Base-by-base conservation (phyloP, 2,797 vertebrate species). In the Lacerta viridis region DNA sequence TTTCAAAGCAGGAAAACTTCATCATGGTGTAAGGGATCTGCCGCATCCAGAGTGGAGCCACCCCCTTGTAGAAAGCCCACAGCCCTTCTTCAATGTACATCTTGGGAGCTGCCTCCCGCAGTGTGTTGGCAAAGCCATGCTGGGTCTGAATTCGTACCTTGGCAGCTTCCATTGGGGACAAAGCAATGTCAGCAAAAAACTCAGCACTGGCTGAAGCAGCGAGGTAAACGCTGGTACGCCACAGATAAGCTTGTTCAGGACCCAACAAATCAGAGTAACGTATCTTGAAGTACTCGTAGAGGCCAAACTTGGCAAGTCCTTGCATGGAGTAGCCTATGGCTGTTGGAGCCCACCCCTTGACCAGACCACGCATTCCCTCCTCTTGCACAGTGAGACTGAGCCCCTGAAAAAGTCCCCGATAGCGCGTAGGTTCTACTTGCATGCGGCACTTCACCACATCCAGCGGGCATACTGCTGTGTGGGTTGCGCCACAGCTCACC, bases 301-400 rank as follows among this genome's bases (percentile, higher is more conserved):
- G 87, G 83, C 93, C 88, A 78, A 93, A 93, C 77, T 94, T 94
- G 90, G 86, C 92, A 85, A 95, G 74, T 77, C 91, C 94, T 86
- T 92, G 90, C 88, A 92, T 13, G 66, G 91, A 93, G 84, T 88
- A 93, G 68, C 91, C 82, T 5, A 93, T 29, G 23, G 84, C 77
- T 77, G 92, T 93, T 0, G 83, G 93, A 0, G 92, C 89, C 92
- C 93, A 91, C 36, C 89, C 93, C 0, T 80, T 91, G 68, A 71
- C 72, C 92, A 94, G 91, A 69, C 92, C 84, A 15, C 50, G 68
- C 43, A 84, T 5, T 64, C 90, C 89, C 0, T 92, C 85, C 1
- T 92, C 90, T 7, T 41, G 61, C 86, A 94, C 1, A 0, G 85
- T 88, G 41, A 91, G 23, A 4, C n/a, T 1, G 50, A 95, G 90